Evolutionary conservation across 2,797 vertebrate species (phyloP).

Genomic region (Sebastes kiyomatsui): DNA sequence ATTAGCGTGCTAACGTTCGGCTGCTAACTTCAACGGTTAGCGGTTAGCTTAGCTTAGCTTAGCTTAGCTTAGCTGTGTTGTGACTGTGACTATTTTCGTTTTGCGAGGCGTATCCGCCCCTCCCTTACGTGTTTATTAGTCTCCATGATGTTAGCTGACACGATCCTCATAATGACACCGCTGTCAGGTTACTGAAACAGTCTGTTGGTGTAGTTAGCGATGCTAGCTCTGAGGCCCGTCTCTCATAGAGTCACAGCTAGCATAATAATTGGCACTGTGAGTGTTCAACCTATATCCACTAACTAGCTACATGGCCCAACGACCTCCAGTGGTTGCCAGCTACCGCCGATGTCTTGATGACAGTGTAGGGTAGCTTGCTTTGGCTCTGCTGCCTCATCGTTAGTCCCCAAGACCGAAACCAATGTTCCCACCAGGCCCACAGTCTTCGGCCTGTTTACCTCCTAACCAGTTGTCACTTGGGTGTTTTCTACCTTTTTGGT

Average conservation of each 20-base stretch:
- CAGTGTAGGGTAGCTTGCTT: neutral
- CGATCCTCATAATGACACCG: constrained; percentile 16
- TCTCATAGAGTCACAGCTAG: constrained; percentile 39
- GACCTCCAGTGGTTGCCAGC: constrained; percentile 4
- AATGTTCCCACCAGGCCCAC: constrained; percentile 18
- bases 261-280: neutral
- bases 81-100: neutral
- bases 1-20: constrained; percentile 65
- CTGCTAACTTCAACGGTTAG: constrained; percentile 53
- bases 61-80: constrained; percentile 20
- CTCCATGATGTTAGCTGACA: neutral
- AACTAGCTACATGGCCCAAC: neutral
- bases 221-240: constrained; percentile 54
- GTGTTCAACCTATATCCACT: constrained; percentile 1
- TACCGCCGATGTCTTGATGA: neutral
- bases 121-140: neutral
- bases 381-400: constrained; percentile 34
- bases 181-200: constrained; percentile 24
- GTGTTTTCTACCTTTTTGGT: too few relatives aligned
- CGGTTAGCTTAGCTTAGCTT: constrained; percentile 53
- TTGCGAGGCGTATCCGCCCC: neutral
- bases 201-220: neutral
- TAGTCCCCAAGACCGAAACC: neutral
- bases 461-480: neutral
- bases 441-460: constrained; percentile 18